A percentile compares a stretch with the other conserved stretches of the same genome.
phyloP scores from a whole-genome alignment of 37 sponge, comb jelly and placozoan species.

The Axinella damicornis region DNA sequence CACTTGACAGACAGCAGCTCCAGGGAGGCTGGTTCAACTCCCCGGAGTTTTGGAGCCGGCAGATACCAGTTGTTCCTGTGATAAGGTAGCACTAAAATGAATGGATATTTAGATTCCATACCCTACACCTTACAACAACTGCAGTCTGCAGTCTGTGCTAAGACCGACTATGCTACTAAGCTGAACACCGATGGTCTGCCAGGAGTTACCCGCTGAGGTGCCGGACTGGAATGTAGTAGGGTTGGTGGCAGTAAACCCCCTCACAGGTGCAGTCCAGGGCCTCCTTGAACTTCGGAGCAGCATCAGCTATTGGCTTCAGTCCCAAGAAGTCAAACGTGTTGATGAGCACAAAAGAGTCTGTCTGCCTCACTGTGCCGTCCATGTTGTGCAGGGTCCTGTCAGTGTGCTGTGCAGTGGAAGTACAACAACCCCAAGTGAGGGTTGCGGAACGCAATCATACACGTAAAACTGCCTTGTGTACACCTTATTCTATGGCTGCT shows the following conservation, averaged over 20 bases:
- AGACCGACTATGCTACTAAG: too few species aligned
- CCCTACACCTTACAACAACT: too few species aligned
- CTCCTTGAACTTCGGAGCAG: conserved; percentile 31
- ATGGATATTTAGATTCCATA: too few species aligned
- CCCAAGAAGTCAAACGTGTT: conserved; percentile 50
- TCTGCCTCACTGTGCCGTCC: conserved; percentile 16
- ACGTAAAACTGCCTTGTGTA: too few species aligned
- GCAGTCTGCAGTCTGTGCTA: too few species aligned
- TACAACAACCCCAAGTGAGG: too few species aligned
- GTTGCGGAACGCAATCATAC: too few species aligned
- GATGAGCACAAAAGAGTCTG: conserved; percentile 23
- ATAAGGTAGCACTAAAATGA: not conserved
- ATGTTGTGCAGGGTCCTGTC: conserved; percentile 17
- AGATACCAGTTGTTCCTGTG: conserved; percentile 40
- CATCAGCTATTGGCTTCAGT: conserved; percentile 19
- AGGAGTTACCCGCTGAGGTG: conserved; percentile 34
- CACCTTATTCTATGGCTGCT: too few species aligned
- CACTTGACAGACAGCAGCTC: not conserved
- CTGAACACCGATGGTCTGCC: not conserved
- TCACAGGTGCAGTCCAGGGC: conserved; percentile 23
- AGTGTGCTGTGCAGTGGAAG: conserved; percentile 20
- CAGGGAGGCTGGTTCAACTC: not conserved
- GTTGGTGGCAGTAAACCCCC: conserved; percentile 52
- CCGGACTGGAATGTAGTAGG: conserved; percentile 51
- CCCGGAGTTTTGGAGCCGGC: conserved; percentile 15